A percentile compares a stretch with the other conserved stretches of the same genome.
These are phyloP conservation scores for Bombus ignitus DNA, from an alignment of 1,140 invertebrate species.

Conservation along the genomic window DNA sequence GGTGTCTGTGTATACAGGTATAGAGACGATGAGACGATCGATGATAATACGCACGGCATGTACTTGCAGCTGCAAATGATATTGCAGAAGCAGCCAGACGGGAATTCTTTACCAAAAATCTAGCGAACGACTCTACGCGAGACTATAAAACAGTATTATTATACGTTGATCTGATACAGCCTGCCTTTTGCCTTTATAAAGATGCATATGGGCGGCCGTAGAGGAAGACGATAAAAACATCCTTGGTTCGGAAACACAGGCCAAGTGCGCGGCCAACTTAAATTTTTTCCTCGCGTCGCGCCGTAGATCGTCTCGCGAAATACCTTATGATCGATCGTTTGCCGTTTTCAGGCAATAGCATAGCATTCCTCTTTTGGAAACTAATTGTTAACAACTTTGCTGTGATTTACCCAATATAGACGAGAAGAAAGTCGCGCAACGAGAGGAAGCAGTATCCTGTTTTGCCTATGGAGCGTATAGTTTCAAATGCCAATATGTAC, in stretches of 20 bases:
- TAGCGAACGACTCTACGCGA: slow-evolving; percentile 17
- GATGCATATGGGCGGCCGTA: slow-evolving; percentile 2
- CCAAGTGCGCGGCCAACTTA: neutral
- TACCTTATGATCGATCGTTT: neutral
- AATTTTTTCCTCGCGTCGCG: neutral
- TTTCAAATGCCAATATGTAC: neutral
- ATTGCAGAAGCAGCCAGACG: neutral
- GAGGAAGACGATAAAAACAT: slow-evolving; percentile 11
- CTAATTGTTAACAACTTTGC: slow-evolving; percentile 7
- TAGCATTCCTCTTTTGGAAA: slow-evolving; percentile 30
- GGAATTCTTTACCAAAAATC: neutral
- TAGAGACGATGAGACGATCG: neutral
- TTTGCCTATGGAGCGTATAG: neutral
- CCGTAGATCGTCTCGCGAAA: slow-evolving; percentile 3
- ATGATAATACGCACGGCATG: neutral
- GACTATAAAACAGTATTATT: slow-evolving; percentile 49
- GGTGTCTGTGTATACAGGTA: neutral
- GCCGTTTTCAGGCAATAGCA: neutral
- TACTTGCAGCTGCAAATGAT: neutral
- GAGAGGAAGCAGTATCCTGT: neutral
- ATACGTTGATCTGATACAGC: slow-evolving; percentile 38
- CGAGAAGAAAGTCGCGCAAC: neutral
- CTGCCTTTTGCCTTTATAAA: neutral
- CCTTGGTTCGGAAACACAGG: neutral
- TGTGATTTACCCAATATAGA: slow-evolving; percentile 30